Percentiles rank a stretch among this genome's conserved stretches.
These are phyloP conservation scores for Cossypha niveicapilla DNA, from an alignment of 2,797 vertebrate genomes.

Conservation along the genomic window DNA sequence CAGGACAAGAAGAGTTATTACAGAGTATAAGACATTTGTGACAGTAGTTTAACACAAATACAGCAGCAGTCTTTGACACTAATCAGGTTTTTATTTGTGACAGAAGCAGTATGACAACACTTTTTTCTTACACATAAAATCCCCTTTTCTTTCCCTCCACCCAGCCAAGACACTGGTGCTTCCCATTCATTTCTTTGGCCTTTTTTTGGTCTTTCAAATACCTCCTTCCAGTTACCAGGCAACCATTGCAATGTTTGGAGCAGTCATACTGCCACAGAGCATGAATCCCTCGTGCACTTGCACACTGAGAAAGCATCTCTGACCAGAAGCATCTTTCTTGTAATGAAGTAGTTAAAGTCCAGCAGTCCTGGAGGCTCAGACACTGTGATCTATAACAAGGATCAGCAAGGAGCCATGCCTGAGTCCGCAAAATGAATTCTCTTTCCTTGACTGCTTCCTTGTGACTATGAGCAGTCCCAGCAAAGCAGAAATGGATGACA, in stretches of 20 bases:
- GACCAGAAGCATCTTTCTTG: neutral
- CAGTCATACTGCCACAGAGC: neutral
- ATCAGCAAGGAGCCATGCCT: neutral
- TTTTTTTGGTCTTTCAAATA: neutral
- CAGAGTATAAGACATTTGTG: neutral
- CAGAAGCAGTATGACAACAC: neutral
- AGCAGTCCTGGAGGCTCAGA: neutral
- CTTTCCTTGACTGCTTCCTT: neutral
- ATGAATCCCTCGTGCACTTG: neutral
- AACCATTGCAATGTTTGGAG: conserved; percentile 22
- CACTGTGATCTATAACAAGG: neutral
- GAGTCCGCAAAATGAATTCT: neutral
- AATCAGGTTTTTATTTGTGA: neutral
- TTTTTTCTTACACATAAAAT: neutral
- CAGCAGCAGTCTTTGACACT: neutral
- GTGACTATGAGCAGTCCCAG: neutral
- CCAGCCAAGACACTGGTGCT: neutral
- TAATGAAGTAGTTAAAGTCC: neutral
- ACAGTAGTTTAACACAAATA: neutral
- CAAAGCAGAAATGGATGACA: neutral
- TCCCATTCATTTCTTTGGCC: neutral
- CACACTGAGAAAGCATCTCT: neutral
- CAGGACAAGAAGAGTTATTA: neutral
- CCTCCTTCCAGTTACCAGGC: conserved; percentile 14
- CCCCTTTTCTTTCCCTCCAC: neutral